A percentile compares a stretch with the other conserved stretches of the same genome.
Conservation (phyloP, 2,888 invertebrate species). For the Brachynemurus nebulosus region DNA sequence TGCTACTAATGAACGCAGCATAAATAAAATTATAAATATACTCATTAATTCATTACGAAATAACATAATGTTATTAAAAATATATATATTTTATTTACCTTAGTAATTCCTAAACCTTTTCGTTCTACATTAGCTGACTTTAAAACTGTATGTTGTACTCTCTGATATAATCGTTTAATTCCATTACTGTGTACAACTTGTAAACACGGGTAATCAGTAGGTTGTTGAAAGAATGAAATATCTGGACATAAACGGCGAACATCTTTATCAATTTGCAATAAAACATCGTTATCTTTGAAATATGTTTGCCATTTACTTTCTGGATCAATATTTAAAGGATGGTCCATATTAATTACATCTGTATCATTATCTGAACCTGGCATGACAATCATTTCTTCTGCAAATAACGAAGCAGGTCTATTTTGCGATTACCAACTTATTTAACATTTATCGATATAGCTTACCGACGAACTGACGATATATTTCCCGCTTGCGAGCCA, state of each 20-base stretch:
- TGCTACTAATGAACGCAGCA: slow-evolving; percentile 20
- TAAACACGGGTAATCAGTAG: slow-evolving; percentile 80
- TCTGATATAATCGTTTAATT: slow-evolving; percentile 69
- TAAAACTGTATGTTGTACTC: slow-evolving; percentile 76
- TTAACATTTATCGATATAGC: slow-evolving; percentile 5
- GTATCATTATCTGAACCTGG: slow-evolving; percentile 52
- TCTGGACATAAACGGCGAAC: slow-evolving; percentile 89
- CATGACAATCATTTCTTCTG: slow-evolving; percentile 77
- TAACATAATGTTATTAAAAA: not conserved
- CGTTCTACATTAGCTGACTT: slow-evolving; percentile 79
- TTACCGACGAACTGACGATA: slow-evolving; percentile 71
- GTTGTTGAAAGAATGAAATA: slow-evolving; percentile 92
- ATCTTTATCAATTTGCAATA: slow-evolving; percentile 96
- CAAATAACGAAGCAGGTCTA: slow-evolving; percentile 19
- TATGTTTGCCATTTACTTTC: slow-evolving; percentile 92
- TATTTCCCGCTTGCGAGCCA: slow-evolving; percentile 60
- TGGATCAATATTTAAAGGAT: slow-evolving; percentile 91
- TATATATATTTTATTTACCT: slow-evolving; percentile 50
- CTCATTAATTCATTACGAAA: not conserved
- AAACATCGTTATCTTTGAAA: slow-evolving; percentile 94
- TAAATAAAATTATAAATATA: slow-evolving; percentile 6
- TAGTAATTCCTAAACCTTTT: slow-evolving; percentile 76
- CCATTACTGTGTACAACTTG: slow-evolving; percentile 68
- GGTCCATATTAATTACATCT: slow-evolving; percentile 49
- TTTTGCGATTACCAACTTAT: not conserved